phyloP scores from a whole-genome alignment of 2,113 vertebrate genomes.

The Gnathonemus longibarbis region DNA sequence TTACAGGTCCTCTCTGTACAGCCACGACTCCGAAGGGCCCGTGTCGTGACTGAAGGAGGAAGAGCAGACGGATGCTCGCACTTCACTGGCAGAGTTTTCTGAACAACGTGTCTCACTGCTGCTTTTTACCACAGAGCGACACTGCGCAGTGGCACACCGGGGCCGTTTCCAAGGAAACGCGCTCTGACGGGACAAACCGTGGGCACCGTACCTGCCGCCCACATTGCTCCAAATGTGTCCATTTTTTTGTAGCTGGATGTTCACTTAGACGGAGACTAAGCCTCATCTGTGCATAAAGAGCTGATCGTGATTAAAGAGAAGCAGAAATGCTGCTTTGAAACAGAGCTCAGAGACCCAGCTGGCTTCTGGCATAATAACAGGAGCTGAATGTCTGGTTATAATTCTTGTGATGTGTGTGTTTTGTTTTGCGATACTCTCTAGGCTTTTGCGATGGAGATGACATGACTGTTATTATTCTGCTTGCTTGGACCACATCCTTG shows the following conservation, averaged over 20 bases:
- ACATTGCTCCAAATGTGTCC: neutral
- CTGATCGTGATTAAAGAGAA: neutral
- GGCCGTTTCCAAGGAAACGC: conserved; percentile 6
- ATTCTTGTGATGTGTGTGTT: neutral
- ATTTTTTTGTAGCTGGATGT: neutral
- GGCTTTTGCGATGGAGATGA: neutral
- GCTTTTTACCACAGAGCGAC: neutral
- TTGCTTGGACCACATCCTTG: neutral
- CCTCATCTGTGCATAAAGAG: neutral
- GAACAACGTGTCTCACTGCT: neutral
- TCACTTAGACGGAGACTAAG: neutral
- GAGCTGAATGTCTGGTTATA: neutral
- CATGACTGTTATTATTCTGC: neutral
- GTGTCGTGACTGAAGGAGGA: neutral
- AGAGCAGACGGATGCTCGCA: neutral
- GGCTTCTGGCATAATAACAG: neutral
- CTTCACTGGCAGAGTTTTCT: neutral
- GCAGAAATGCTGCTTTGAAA: neutral
- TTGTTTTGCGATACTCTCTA: neutral
- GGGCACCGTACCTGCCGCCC: neutral
- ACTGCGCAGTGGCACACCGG: neutral
- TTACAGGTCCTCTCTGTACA: neutral
- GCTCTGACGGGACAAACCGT: conserved; percentile 4
- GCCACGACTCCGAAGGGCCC: neutral
- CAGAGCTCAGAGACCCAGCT: neutral